A percentile compares a stretch with the other conserved stretches of the same genome.
Conservation (phyloP, 2,113 vertebrate genomes). For the Dasyurus viverrinus region DNA sequence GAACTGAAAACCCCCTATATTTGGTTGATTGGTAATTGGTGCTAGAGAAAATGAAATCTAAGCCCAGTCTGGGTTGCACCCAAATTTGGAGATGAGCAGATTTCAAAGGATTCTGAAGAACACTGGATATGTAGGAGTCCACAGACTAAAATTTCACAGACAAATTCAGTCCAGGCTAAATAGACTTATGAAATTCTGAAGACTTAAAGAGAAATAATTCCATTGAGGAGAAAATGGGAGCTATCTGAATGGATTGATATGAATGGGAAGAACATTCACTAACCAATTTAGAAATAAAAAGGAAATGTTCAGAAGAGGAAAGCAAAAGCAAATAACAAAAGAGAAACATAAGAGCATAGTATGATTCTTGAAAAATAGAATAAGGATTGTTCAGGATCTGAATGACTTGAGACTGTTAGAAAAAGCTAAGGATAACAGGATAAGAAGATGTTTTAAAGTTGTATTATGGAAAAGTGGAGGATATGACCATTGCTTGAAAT, state of each 20-base stretch:
- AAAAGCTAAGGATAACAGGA: not conserved
- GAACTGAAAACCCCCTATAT: not conserved
- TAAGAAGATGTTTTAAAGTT: not conserved
- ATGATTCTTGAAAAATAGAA: not conserved
- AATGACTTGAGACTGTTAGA: not conserved
- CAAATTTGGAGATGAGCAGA: not conserved
- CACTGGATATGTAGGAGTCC: not conserved
- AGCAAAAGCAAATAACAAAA: not conserved
- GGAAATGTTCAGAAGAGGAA: not conserved
- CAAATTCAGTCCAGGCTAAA: not conserved
- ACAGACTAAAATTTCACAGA: not conserved
- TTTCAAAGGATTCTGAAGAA: not conserved
- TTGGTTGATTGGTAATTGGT: not conserved
- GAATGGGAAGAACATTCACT: not conserved
- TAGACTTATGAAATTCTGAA: not conserved
- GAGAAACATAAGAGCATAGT: not conserved
- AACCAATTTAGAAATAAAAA: not conserved
- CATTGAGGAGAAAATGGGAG: not conserved
- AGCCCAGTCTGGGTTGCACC: not conserved
- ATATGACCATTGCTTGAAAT: not conserved
- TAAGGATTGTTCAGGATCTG: not conserved
- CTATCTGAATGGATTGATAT: not conserved
- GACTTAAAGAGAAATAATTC: not conserved
- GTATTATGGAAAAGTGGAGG: not conserved
- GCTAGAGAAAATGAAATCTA: not conserved